phyloP scores from a whole-genome alignment of 2,888 invertebrate species.

The Gryllus longicercus region DNA sequence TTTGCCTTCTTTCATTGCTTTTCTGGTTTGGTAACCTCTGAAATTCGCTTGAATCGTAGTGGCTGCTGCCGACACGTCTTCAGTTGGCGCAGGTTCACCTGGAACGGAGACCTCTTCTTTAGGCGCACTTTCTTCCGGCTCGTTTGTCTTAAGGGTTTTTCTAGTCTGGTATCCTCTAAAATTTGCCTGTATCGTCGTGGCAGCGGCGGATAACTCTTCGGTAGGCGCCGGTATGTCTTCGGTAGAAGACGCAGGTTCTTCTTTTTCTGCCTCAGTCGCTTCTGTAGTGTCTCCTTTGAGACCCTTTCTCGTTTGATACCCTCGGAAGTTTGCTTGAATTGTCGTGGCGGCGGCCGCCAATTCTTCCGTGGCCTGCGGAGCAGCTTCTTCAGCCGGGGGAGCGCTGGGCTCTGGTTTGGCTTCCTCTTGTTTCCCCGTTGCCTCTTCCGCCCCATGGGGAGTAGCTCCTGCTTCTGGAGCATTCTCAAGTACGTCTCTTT shows the following conservation, averaged over 20 bases:
- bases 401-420: background rate
- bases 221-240: background rate
- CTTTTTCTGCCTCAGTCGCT: background rate
- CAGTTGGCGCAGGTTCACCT: constrained; percentile 20
- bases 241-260: background rate
- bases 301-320: constrained; percentile 27
- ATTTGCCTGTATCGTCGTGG: constrained; percentile 37
- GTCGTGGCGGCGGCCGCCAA: constrained; percentile 36
- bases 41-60: constrained; percentile 41
- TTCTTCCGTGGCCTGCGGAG: background rate
- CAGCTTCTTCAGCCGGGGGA: background rate
- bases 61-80: constrained; percentile 38
- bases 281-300: constrained; percentile 23
- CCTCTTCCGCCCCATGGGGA: background rate
- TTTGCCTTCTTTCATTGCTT: constrained; percentile 42
- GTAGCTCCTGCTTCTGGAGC: background rate
- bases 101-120: background rate
- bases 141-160: constrained; percentile 27
- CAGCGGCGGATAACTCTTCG: constrained; percentile 26
- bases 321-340: constrained; percentile 28
- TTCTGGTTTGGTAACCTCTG: constrained; percentile 41
- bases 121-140: background rate
- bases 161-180: constrained; percentile 38
- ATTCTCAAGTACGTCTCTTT: background rate
- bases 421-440: background rate